These are phyloP conservation scores for Drosophila nebulosa DNA, from an alignment of 1,140 invertebrate species.

Conservation along the genomic window DNA sequence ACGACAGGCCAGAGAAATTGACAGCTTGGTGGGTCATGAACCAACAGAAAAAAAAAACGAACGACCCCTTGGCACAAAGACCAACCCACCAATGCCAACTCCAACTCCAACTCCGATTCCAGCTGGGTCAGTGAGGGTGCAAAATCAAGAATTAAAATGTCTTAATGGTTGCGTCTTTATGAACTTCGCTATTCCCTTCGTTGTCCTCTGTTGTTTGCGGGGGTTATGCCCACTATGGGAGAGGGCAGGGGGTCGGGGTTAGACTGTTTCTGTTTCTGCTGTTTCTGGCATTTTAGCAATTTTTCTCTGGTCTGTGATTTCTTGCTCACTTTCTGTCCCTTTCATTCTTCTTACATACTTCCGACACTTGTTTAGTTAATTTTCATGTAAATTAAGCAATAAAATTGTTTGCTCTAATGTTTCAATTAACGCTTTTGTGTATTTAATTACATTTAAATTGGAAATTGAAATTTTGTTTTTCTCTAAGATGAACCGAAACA, in stretches of 20 bases:
- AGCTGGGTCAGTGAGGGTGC: conserved; percentile 53
- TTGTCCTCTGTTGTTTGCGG: conserved; percentile 10
- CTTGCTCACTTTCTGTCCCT: not conserved
- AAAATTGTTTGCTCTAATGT: conserved; percentile 66
- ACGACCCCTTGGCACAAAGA: not conserved
- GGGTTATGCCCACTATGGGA: not conserved
- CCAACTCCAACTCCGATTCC: not conserved
- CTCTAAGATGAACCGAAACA: not conserved
- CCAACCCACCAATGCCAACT: too few relatives aligned
- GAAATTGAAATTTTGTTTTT: not conserved
- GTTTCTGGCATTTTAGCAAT: conserved; percentile 26
- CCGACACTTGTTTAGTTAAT: conserved; percentile 53
- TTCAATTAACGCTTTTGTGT: conserved; percentile 66
- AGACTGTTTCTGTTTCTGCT: conserved; percentile 7
- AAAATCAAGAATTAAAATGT: conserved; percentile 80
- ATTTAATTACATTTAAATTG: conserved; percentile 54
- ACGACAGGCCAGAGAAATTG: conserved; percentile 43
- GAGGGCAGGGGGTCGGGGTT: not conserved
- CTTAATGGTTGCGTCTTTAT: conserved; percentile 74
- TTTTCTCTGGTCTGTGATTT: conserved; percentile 46
- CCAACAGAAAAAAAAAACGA: conserved; percentile 22
- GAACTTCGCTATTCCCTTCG: conserved; percentile 24
- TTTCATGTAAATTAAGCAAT: conserved; percentile 78
- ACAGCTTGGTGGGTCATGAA: conserved; percentile 57
- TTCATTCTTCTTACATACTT: conserved; percentile 2